These are phyloP conservation scores for Laupala kohalensis DNA, from an alignment of 1,140 invertebrate genomes.

Conservation along the genomic window DNA sequence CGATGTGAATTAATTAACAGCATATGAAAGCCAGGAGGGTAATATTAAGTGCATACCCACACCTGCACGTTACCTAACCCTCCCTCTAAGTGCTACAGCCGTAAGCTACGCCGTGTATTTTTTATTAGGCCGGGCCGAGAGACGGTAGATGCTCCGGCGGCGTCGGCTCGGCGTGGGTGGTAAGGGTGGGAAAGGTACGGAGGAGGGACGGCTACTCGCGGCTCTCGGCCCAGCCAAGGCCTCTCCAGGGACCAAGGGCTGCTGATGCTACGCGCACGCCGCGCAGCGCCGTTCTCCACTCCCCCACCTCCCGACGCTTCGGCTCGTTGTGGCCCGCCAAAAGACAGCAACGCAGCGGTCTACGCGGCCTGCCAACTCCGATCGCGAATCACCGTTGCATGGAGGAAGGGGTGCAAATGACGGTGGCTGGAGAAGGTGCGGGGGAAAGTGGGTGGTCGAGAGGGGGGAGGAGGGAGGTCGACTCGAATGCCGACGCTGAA, in stretches of 20 bases:
- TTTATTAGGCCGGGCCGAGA: constrained; percentile 9
- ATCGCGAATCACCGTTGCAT: too few species aligned
- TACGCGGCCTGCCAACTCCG: neutral
- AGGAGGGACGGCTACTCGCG: neutral
- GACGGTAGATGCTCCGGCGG: too few species aligned
- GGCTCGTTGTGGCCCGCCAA: neutral
- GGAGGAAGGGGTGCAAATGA: too few species aligned
- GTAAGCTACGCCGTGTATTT: constrained; percentile 7
- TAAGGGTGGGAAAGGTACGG: neutral
- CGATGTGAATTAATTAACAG: constrained; percentile 10
- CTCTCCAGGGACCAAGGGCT: neutral
- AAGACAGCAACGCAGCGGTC: neutral
- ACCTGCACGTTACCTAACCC: neutral
- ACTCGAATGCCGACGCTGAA: too few species aligned
- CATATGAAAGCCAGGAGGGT: constrained; percentile 1
- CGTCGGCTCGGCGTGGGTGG: neutral
- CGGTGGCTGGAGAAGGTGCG: too few species aligned
- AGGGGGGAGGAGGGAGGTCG: too few species aligned
- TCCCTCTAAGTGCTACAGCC: constrained; percentile 4
- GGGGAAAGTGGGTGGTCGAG: too few species aligned
- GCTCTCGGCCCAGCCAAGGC: neutral
- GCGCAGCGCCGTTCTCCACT: neutral
- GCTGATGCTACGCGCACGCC: neutral
- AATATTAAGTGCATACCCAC: constrained; percentile 3
- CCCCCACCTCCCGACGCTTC: too few species aligned